These are phyloP conservation scores for Stegodyphus dumicola DNA, from an alignment of 1,140 invertebrate genomes.

Conservation along the genomic window DNA sequence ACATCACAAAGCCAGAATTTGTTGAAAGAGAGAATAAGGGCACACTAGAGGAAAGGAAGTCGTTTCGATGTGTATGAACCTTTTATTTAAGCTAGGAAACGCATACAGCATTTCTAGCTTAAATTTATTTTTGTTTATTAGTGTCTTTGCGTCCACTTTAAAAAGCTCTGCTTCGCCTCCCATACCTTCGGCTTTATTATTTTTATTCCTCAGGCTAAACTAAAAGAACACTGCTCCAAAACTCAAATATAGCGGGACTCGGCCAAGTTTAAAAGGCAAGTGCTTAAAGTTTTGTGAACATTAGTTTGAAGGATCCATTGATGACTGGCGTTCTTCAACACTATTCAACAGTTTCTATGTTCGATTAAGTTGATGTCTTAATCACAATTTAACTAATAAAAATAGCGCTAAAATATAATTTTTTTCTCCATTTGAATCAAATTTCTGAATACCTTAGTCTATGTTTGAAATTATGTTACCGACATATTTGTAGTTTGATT, in stretches of 20 bases:
- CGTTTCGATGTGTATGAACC: slow-evolving; percentile 60
- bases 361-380: no score
- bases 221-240: background rate
- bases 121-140: slow-evolving; percentile 34
- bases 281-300: no score
- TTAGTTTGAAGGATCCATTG: no score
- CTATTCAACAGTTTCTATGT: no score
- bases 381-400: no score
- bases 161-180: slow-evolving; percentile 47
- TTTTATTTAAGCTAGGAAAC: slow-evolving; percentile 39
- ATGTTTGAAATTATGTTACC: no score
- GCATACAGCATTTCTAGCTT: slow-evolving; percentile 8
- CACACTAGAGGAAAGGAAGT: slow-evolving; percentile 42
- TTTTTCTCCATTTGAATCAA: no score
- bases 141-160: slow-evolving; percentile 48
- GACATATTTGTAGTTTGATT: no score
- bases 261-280: no score
- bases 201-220: background rate
- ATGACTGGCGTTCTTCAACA: no score
- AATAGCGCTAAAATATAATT: no score
- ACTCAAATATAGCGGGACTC: background rate
- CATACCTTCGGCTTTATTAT: slow-evolving; percentile 9
- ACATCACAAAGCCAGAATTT: slow-evolving; percentile 44
- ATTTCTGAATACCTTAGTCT: no score
- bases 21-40: slow-evolving; percentile 7